Percentiles rank a stretch among this genome's conserved stretches.
These are phyloP conservation scores for Variabilichromis moorii DNA, from an alignment of 2,113 vertebrate genomes.

Conservation along the genomic window DNA sequence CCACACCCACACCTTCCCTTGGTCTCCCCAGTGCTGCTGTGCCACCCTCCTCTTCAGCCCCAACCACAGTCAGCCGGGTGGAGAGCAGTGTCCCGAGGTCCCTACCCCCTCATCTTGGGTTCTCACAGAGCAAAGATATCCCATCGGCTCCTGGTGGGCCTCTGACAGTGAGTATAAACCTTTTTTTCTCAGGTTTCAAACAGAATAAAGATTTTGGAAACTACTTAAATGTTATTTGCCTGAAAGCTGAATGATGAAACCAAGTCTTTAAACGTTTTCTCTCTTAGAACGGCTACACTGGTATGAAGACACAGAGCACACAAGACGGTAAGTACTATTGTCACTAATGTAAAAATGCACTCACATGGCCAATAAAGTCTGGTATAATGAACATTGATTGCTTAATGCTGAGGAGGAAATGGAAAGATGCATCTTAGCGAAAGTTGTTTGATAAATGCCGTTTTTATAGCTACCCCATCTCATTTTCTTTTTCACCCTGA, in stretches of 20 bases:
- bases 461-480: neutral
- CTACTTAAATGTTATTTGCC: neutral
- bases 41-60: conserved; percentile 36
- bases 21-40: conserved; percentile 52
- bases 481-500: neutral
- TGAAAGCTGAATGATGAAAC: neutral
- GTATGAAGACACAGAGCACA: conserved; percentile 74
- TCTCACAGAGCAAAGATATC: conserved; percentile 60
- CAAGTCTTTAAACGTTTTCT: neutral
- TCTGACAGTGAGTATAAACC: conserved; percentile 37
- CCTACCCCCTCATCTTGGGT: conserved; percentile 56
- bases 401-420: neutral
- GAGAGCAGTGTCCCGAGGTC: conserved; percentile 46
- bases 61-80: conserved; percentile 25
- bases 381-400: neutral
- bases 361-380: neutral
- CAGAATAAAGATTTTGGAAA: neutral
- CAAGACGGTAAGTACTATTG: conserved; percentile 79
- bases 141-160: conserved; percentile 24
- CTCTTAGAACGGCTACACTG: conserved; percentile 82
- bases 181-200: neutral
- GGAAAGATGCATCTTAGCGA: neutral
- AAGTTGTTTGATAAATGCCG: neutral
- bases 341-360: neutral
- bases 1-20: conserved; percentile 51